Evolutionary conservation across 1,140 invertebrate species (phyloP).

Genomic region (Ceratina australensis): DNA sequence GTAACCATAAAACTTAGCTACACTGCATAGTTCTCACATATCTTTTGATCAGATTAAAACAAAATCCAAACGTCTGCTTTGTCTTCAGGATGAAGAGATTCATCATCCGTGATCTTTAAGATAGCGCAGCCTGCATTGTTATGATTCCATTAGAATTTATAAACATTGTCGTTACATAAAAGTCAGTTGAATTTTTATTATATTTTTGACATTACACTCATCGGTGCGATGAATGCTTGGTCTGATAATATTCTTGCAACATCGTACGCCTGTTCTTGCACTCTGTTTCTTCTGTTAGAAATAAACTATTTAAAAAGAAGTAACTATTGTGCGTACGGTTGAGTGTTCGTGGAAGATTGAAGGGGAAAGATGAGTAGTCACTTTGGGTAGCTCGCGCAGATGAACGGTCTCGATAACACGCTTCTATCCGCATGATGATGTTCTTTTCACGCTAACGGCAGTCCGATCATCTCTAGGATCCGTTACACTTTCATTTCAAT

Average conservation of each 20-base stretch:
- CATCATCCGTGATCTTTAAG: constrained; percentile 68
- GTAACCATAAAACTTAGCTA: neutral
- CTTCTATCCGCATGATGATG: constrained; percentile 51
- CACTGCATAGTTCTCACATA: constrained; percentile 17
- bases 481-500: constrained; percentile 74
- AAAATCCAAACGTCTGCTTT: constrained; percentile 23
- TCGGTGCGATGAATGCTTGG: no score
- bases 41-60: constrained; percentile 45
- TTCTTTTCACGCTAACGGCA: constrained; percentile 1
- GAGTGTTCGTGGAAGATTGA: neutral
- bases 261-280: neutral
- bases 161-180: neutral
- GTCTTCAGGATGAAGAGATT: constrained; percentile 47
- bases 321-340: neutral
- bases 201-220: no score
- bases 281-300: neutral
- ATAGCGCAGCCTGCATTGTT: constrained; percentile 48
- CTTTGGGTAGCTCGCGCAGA: constrained; percentile 32
- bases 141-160: no score
- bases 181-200: no score
- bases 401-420: constrained; percentile 38
- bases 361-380: constrained; percentile 51
- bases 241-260: no score
- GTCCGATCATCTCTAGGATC: constrained; percentile 27
- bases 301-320: constrained; percentile 9